Base-by-base conservation (phyloP, 2,113 vertebrate genomes). In the Vireo altiloquus region DNA sequence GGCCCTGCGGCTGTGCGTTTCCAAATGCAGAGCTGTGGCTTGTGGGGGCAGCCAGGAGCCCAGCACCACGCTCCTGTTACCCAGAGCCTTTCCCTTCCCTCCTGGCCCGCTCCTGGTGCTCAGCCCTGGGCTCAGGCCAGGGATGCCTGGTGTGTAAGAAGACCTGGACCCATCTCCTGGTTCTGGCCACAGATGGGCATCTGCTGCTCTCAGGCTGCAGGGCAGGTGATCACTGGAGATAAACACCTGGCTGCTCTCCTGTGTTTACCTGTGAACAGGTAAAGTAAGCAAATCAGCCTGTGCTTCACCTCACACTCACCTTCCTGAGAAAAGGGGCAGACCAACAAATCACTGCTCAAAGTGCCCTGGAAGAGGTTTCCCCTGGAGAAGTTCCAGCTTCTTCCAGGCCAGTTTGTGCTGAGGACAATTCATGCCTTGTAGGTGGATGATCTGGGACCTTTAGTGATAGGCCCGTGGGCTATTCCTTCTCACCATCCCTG, bases 321-420 rank as follows among this genome's bases (percentile, higher is more conserved):
- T 78, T 37, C n/a, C 57, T 49, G 13, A 84, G 69, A 33, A 79
- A 54, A 18, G 39, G 22, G 40, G 28, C 20, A 82, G 53, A 79
- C 11, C 15, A 66, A 74, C 20, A 15, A 0, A 3, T 14, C 0
- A 5, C 46, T 50, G 46, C 37, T 61, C 1, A 0, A 63, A 70
- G 27, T 30, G 14, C 14, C 33, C 23, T 47, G 23, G 23, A 91
- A 87, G 28, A 89, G 10, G 42, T 7, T 81, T 42, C 12, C 12
- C 10, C 53, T 68, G 33, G 21, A 79, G 37, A 87, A 81, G 7
- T 21, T 16, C 5, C 20, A 20, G 15, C 17, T 59, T 79, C 9
- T 30, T 7, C 18, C 12, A 16, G 10, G 17, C 3, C 23, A 5
- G 0, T 63, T 50, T 75, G 30, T 44, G 30, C 42, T 70, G 6